Evolutionary conservation across 2,797 vertebrate species (phyloP).

Genomic region (Arctocebus calabarensis): DNA sequence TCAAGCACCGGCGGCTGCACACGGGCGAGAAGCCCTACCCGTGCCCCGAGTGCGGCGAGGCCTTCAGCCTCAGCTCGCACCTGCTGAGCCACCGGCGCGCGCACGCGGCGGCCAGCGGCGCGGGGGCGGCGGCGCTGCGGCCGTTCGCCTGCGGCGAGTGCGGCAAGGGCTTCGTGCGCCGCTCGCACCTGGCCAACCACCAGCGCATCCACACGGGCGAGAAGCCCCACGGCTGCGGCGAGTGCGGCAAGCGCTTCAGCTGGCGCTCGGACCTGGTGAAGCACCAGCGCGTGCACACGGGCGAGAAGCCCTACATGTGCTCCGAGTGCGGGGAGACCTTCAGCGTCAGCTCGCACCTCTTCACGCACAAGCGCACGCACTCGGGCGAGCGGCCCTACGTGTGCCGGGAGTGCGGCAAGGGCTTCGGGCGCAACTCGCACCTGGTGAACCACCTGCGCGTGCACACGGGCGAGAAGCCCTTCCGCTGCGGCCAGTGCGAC

Average conservation of each 20-base stretch:
- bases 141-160: slow-evolving; percentile 79
- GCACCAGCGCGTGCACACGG: slow-evolving; percentile 84
- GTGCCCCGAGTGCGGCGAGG: slow-evolving; percentile 84
- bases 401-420: slow-evolving; percentile 84
- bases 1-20: slow-evolving; percentile 84
- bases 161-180: slow-evolving; percentile 81
- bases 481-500: slow-evolving; percentile 81
- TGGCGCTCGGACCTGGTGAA: slow-evolving; percentile 86
- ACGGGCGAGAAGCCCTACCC: slow-evolving; percentile 85
- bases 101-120: slow-evolving; percentile 68
- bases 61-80: slow-evolving; percentile 85
- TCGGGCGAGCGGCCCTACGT: slow-evolving; percentile 85
- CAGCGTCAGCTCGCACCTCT: slow-evolving; percentile 85
- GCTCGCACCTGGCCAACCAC: slow-evolving; percentile 83
- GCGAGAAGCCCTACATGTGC: slow-evolving; percentile 86
- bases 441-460: slow-evolving; percentile 84
- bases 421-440: slow-evolving; percentile 85
- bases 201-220: slow-evolving; percentile 85
- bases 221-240: slow-evolving; percentile 83
- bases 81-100: slow-evolving; percentile 83
- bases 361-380: slow-evolving; percentile 86
- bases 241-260: slow-evolving; percentile 85
- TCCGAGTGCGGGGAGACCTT: slow-evolving; percentile 84
- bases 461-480: slow-evolving; percentile 86
- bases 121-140: slow-evolving; percentile 57